Conservation (phyloP, 2,888 invertebrate species). For the Diogma glabrata region DNA sequence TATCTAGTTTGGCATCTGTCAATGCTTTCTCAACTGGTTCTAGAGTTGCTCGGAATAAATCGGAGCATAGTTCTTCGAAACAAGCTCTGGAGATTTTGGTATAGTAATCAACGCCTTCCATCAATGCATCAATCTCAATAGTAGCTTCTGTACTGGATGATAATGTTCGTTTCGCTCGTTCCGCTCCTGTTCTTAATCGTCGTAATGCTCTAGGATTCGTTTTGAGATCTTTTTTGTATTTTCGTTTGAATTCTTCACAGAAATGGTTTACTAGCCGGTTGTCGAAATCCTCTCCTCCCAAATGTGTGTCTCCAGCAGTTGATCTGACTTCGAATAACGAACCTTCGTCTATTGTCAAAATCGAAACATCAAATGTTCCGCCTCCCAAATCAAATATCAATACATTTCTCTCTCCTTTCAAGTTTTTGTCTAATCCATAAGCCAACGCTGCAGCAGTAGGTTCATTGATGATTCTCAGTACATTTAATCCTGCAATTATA, state of each 20-base stretch:
- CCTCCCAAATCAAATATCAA: conserved; percentile 83
- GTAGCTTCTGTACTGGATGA: conserved; percentile 65
- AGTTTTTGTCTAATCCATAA: conserved; percentile 83
- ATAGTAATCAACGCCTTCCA: conserved; percentile 62
- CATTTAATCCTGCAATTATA: conserved; percentile 81
- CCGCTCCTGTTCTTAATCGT: conserved; percentile 61
- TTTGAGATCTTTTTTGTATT: conserved; percentile 56
- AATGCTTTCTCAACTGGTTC: conserved; percentile 69
- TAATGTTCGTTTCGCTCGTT: conserved; percentile 63
- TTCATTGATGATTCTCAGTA: conserved; percentile 87
- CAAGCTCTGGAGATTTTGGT: conserved; percentile 60
- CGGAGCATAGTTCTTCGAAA: conserved; percentile 63
- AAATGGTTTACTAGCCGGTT: conserved; percentile 85
- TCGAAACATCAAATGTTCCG: conserved; percentile 94
- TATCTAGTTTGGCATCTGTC: conserved; percentile 66
- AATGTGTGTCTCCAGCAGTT: conserved; percentile 90
- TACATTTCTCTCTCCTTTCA: conserved; percentile 71
- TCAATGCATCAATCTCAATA: conserved; percentile 63
- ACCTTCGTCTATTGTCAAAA: conserved; percentile 91
- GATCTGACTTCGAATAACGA: conserved; percentile 88
- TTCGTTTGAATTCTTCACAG: conserved; percentile 78
- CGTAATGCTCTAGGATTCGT: conserved; percentile 54
- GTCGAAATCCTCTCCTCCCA: conserved; percentile 91
- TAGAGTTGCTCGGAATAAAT: conserved; percentile 59
- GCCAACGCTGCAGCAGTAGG: conserved; percentile 90